These are phyloP conservation scores for Zapus hudsonius DNA, from an alignment of 2,113 vertebrate species.

Conservation along the genomic window DNA sequence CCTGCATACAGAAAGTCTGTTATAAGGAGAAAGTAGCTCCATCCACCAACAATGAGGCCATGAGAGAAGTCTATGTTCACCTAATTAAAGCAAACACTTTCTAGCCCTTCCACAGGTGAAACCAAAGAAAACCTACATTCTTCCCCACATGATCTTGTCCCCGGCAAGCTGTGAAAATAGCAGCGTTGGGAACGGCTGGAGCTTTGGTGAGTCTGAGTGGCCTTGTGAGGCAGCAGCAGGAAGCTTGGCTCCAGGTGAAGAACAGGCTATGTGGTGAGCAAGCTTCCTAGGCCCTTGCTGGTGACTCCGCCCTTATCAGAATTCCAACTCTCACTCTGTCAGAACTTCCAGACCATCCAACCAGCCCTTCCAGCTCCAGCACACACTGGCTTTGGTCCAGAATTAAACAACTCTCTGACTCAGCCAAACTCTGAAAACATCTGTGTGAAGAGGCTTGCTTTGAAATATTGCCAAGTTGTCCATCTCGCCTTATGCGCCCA, in stretches of 20 bases:
- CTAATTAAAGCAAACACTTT: neutral
- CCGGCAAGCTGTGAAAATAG: neutral
- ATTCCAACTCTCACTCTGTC: neutral
- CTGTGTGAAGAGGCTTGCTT: conserved; percentile 40
- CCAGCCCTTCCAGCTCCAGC: conserved; percentile 5
- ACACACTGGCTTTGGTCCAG: conserved; percentile 55
- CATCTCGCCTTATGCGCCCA: conserved; percentile 30
- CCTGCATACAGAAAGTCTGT: neutral
- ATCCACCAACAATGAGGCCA: neutral
- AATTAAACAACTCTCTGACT: conserved; percentile 54
- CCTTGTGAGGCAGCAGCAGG: neutral
- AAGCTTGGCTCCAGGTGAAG: neutral
- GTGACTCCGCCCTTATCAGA: neutral
- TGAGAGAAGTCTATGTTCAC: neutral
- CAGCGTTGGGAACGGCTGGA: neutral
- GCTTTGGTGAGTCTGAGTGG: neutral
- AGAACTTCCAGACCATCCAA: neutral
- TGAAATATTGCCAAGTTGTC: conserved; percentile 52
- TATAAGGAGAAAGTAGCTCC: neutral
- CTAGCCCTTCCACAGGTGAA: conserved; percentile 1
- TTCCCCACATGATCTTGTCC: neutral
- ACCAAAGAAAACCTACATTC: neutral
- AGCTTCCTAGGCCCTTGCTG: neutral
- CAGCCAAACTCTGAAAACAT: conserved; percentile 58
- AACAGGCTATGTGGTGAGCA: neutral